Conservation (phyloP, 2,113 vertebrate species). For the Phrynocephalus versicolor region DNA sequence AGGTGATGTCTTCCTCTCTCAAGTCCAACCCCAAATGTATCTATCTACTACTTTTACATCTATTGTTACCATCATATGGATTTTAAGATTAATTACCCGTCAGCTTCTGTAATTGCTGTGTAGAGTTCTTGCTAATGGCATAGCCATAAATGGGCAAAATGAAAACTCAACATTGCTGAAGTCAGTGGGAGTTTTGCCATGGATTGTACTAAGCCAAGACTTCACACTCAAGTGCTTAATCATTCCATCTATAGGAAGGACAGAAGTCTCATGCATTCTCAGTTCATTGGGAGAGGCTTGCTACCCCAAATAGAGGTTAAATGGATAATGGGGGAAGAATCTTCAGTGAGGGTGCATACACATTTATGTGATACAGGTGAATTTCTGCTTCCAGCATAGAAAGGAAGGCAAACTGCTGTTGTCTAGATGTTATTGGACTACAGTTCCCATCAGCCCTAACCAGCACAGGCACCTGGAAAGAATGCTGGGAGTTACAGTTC, state of each 20-base stretch:
- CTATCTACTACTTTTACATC: slow-evolving; percentile 24
- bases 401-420: neutral
- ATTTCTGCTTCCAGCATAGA: neutral
- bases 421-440: no score
- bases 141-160: slow-evolving; percentile 43
- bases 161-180: slow-evolving; percentile 5
- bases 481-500: no score
- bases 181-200: slow-evolving; percentile 4
- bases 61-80: neutral
- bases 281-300: neutral
- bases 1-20: neutral
- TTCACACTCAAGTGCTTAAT: slow-evolving; percentile 36
- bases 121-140: slow-evolving; percentile 46
- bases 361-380: neutral
- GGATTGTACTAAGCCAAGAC: neutral
- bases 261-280: slow-evolving; percentile 47
- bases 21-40: slow-evolving; percentile 8
- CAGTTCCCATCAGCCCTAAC: no score
- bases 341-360: neutral
- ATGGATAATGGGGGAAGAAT: neutral
- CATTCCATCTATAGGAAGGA: slow-evolving; percentile 42
- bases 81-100: slow-evolving; percentile 32
- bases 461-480: no score
- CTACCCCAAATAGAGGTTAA: slow-evolving; percentile 19
- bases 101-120: slow-evolving; percentile 30